phyloP scores from a whole-genome alignment of 2,113 vertebrate genomes.

The Catagonus wagneri region DNA sequence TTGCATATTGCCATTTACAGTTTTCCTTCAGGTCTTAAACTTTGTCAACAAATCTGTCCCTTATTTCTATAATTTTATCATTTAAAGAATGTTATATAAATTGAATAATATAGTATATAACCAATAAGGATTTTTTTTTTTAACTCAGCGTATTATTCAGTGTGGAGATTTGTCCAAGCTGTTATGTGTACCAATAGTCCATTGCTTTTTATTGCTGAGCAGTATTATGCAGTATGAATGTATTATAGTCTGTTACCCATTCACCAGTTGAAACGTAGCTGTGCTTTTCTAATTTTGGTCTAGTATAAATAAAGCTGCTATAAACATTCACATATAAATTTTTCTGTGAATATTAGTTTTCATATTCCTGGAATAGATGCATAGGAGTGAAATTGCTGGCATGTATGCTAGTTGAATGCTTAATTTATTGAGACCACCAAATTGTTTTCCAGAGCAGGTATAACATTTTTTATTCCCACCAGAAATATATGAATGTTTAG shows the following conservation, averaged over 20 bases:
- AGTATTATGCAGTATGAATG: neutral
- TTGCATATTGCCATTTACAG: neutral
- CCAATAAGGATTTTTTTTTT: neutral
- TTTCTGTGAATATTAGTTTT: neutral
- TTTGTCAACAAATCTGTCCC: neutral
- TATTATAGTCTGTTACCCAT: neutral
- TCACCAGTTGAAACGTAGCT: neutral
- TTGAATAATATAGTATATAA: neutral
- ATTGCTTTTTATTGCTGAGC: neutral
- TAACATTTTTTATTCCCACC: neutral
- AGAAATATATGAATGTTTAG: neutral
- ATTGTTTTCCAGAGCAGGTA: neutral
- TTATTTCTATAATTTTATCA: neutral
- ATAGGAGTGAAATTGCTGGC: neutral
- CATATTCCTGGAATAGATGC: neutral
- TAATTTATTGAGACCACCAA: neutral
- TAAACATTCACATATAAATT: neutral
- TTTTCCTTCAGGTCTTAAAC: neutral
- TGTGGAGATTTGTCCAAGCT: neutral
- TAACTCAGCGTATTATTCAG: neutral
- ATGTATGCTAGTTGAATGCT: neutral
- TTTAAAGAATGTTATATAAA: neutral
- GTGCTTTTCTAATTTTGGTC: neutral
- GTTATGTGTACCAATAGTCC: neutral
- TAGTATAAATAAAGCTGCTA: neutral